A percentile compares a stretch with the other conserved stretches of the same genome.
These are phyloP conservation scores for Mycalesis mineus DNA, from an alignment of 2,888 invertebrate genomes.

Conservation along the genomic window DNA sequence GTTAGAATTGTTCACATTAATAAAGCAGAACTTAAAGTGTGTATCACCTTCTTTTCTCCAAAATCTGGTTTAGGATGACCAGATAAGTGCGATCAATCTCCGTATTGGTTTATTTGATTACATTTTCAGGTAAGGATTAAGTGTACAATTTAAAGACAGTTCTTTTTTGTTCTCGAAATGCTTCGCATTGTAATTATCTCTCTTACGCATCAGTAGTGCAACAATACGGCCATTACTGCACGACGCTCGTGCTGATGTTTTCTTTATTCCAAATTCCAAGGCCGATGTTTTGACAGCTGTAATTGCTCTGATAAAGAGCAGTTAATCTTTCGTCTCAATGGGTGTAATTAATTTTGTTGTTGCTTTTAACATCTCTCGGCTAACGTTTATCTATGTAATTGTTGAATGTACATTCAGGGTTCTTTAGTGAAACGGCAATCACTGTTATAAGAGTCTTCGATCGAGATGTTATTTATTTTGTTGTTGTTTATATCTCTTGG, in stretches of 20 bases:
- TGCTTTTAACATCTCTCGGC: constrained; percentile 23
- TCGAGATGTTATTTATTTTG: too few species aligned
- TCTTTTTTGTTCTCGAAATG: constrained; percentile 37
- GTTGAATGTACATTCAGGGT: not conserved
- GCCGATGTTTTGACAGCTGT: constrained; percentile 66
- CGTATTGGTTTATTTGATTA: too few species aligned
- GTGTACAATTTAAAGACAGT: too few species aligned
- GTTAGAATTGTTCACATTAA: too few species aligned
- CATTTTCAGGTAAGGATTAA: too few species aligned
- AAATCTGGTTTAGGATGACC: too few species aligned
- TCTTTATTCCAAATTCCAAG: constrained; percentile 63
- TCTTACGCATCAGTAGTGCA: constrained; percentile 51
- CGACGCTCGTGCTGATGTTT: constrained; percentile 52
- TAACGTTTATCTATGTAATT: constrained; percentile 25
- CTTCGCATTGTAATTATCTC: constrained; percentile 63
- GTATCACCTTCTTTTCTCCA: too few species aligned
- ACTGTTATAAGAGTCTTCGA: too few species aligned
- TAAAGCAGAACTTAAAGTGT: too few species aligned
- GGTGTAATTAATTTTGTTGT: constrained; percentile 46
- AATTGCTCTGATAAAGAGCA: constrained; percentile 48
- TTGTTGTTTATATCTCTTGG: too few species aligned
- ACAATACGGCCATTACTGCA: constrained; percentile 66
- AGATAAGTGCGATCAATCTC: too few species aligned
- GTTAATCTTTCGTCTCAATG: constrained; percentile 48
- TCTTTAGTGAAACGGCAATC: not conserved